Base-by-base conservation (phyloP, 2,888 invertebrate genomes). In the Patella caerulea region DNA sequence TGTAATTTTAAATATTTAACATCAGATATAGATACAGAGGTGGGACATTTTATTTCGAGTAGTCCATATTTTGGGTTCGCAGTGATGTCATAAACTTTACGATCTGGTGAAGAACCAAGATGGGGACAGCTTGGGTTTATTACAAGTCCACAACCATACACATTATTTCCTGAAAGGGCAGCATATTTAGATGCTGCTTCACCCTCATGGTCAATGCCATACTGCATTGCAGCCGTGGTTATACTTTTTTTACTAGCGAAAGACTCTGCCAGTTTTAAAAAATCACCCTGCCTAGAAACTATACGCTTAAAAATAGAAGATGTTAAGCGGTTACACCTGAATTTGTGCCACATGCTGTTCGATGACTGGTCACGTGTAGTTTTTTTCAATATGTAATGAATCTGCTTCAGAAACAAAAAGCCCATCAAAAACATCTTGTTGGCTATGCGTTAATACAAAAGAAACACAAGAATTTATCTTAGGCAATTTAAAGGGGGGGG, bases 21-120 rank as follows among this genome's bases (percentile, higher is more conserved):
- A 24, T 19, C 29, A 54, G 19, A n/a, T 24, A 24, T 24, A 24
- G 24, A 24, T 24, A 24, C n/a, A 53, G 19, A 9, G 3, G 52
- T 3, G 72, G 9, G 17, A 1, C 72, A 72, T 53, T 72, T 72
- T 24, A 72, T 72, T 45, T 53, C 72, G 12, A 72, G 12, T 24
- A 52, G 72, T 29, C 73, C 73, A 54, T n/a, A 55, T 3, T 9
- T 7, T 56, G 73, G 73, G 5, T 52, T 73, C 1, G 24, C 56
- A 24, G 24, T 24, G 3, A 9, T n/a, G 17, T 73, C 73, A 73
- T n/a, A 73, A 9, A 73, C 56, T 14, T 56, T 54, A 4, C 56
- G 9, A 24, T 73, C 55, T 19, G 73, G 73, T 54, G 56, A 56
- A 29, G 24, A 53, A 55, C 73, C 59, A 53, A 73, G 73, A 55